Conservation (phyloP, 1,140 invertebrate genomes). For the Drosophila malerkotliana region DNA sequence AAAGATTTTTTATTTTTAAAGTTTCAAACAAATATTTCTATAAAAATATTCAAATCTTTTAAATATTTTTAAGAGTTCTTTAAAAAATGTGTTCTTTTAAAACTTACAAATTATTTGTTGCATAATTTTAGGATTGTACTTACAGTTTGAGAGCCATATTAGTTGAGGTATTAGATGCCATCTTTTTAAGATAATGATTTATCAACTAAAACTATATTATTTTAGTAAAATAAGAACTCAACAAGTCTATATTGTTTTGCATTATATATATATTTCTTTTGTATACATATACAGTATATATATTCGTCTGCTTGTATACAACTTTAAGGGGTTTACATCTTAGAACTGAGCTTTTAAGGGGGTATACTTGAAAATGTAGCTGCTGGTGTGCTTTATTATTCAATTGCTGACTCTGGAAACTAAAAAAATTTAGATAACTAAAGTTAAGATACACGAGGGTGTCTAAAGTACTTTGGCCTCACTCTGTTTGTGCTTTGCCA, state of each 20-base stretch:
- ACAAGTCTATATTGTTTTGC: constrained; percentile 2
- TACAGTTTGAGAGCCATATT: not conserved
- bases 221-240: not conserved
- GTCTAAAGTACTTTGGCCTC: constrained; percentile 41
- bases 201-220: not conserved
- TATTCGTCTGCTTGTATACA: constrained; percentile 43
- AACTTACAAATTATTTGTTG: not conserved
- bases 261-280: constrained; percentile 39
- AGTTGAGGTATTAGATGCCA: not conserved
- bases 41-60: too few species aligned
- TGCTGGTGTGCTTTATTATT: constrained; percentile 13
- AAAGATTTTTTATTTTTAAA: too few species aligned
- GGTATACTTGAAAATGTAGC: constrained; percentile 38
- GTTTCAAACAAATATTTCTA: too few species aligned
- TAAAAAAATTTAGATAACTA: constrained; percentile 27
- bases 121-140: not conserved
- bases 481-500: constrained; percentile 36
- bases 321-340: constrained; percentile 37
- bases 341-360: constrained; percentile 32
- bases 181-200: not conserved
- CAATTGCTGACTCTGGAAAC: constrained; percentile 34
- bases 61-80: not conserved
- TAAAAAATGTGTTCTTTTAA: not conserved
- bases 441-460: constrained; percentile 11
- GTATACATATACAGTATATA: constrained; percentile 48